Evolutionary conservation across 2,113 vertebrate species (phyloP).

Genomic region (Notarius quadriscutis): DNA sequence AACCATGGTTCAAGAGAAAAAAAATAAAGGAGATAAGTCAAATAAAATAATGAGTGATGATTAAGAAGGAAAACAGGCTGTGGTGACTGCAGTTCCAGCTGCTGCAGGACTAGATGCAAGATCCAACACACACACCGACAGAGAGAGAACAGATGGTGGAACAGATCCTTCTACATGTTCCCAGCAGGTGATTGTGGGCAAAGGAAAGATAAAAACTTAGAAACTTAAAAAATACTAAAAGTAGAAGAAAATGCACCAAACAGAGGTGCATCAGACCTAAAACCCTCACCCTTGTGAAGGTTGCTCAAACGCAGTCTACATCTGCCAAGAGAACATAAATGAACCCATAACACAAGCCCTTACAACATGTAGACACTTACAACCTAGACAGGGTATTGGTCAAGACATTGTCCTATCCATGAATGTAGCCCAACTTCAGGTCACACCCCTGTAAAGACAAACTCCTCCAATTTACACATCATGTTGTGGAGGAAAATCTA

Average conservation of each 20-base stretch:
- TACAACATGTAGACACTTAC: background rate
- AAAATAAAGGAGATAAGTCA: background rate
- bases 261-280: background rate
- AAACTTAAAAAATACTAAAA: background rate
- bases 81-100: background rate
- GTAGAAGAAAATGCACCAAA: background rate
- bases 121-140: background rate
- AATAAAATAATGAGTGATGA: background rate
- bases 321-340: background rate
- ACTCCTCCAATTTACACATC: background rate
- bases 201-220: background rate
- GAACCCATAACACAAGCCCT: too few relatives aligned
- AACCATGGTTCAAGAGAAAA: too few relatives aligned
- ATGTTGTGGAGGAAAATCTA: background rate
- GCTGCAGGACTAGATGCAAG: background rate
- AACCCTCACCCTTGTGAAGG: background rate
- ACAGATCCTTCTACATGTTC: background rate
- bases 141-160: background rate
- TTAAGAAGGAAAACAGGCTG: background rate
- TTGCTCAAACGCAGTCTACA: background rate
- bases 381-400: background rate
- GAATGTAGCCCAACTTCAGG: conserved; percentile 3
- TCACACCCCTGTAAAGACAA: conserved; percentile 5
- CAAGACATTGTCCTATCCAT: background rate
- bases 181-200: background rate